Percentiles rank a stretch among this genome's conserved stretches.
Evolutionary conservation across 2,888 invertebrate genomes (phyloP).

Genomic region (Eupithecia abbreviata): DNA sequence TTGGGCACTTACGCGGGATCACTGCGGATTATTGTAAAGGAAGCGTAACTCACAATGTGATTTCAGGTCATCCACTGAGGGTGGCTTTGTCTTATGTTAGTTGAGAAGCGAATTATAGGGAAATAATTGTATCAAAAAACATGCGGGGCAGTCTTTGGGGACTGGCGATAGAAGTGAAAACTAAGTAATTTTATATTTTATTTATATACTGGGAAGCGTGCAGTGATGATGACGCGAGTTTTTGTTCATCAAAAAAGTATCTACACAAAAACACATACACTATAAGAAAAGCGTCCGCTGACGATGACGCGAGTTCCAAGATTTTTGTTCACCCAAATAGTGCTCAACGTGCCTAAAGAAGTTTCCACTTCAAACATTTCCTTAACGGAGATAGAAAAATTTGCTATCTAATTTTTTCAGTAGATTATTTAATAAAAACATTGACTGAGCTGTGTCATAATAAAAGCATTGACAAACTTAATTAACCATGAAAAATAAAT

Average conservation of each 20-base stretch:
- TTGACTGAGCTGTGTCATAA: neutral
- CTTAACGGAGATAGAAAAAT: neutral
- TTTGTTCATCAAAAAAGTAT: too few relatives aligned
- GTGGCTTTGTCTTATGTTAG: neutral
- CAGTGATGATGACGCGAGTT: too few relatives aligned
- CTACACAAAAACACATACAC: too few relatives aligned
- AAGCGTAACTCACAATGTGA: slow-evolving; percentile 48
- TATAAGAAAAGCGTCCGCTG: too few relatives aligned
- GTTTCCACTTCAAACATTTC: neutral
- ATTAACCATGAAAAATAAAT: neutral
- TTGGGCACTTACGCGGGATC: slow-evolving; percentile 64
- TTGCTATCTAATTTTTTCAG: neutral
- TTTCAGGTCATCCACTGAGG: slow-evolving; percentile 37
- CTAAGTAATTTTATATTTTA: too few relatives aligned
- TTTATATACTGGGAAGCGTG: too few relatives aligned
- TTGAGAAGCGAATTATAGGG: neutral
- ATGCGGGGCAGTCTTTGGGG: too few relatives aligned
- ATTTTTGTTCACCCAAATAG: too few relatives aligned
- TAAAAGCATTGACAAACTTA: neutral
- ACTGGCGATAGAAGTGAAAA: too few relatives aligned
- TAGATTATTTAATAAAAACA: neutral
- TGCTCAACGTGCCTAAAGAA: too few relatives aligned
- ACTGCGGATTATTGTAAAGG: slow-evolving; percentile 59
- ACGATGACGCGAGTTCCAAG: too few relatives aligned
- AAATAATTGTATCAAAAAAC: neutral